Conservation (phyloP, 2,113 vertebrate species). For the Callaeas wilsoni region DNA sequence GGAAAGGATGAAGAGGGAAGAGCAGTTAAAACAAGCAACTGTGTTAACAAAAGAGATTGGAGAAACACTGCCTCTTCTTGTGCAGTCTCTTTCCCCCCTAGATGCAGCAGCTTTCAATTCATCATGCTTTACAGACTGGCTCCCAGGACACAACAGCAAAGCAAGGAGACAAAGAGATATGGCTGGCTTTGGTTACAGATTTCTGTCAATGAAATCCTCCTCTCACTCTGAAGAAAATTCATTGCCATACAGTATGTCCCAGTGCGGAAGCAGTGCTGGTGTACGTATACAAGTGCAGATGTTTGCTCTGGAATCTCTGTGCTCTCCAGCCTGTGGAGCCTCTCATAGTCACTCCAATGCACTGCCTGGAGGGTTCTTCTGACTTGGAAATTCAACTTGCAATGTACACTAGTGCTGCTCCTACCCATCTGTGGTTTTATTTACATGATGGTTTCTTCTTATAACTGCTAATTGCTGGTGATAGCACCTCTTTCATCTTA, state of each 20-base stretch:
- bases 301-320: neutral
- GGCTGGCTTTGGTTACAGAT: neutral
- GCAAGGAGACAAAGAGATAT: neutral
- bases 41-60: neutral
- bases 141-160: neutral
- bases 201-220: neutral
- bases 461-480: neutral
- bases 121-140: neutral
- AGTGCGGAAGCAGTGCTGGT: accelerated
- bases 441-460: neutral
- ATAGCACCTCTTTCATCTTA: neutral
- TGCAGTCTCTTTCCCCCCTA: neutral
- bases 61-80: neutral
- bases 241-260: neutral
- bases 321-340: neutral
- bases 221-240: neutral
- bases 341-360: neutral
- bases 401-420: neutral
- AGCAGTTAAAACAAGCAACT: neutral
- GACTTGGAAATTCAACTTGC: neutral
- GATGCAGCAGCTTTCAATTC: neutral
- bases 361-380: neutral
- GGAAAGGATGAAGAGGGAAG: neutral
- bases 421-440: neutral
- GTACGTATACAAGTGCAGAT: neutral